These are phyloP conservation scores for Pseudochirops cupreus DNA, from an alignment of 2,797 vertebrate genomes.

Conservation along the genomic window DNA sequence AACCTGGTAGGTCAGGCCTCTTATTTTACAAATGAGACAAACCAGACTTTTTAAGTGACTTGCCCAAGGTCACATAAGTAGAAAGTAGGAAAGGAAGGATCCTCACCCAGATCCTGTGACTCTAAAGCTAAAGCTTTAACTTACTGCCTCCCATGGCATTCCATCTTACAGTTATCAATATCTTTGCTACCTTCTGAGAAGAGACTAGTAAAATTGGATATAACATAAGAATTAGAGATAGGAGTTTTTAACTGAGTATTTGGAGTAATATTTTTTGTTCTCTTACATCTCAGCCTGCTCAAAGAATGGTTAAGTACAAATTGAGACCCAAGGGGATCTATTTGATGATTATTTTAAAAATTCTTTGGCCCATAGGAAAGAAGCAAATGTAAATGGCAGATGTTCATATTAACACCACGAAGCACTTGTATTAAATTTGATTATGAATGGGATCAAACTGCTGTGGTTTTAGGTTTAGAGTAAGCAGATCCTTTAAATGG, in stretches of 20 bases:
- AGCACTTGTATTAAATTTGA: background rate
- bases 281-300: conserved; percentile 38
- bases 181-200: conserved; percentile 24
- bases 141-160: background rate
- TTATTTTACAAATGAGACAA: background rate
- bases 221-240: conserved; percentile 52
- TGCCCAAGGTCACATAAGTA: background rate
- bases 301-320: conserved; percentile 44
- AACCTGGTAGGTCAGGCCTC: background rate
- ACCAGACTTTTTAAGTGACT: background rate
- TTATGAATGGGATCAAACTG: conserved; percentile 19
- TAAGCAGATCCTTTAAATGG: conserved; percentile 28
- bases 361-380: conserved; percentile 9
- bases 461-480: conserved; percentile 35
- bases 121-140: background rate
- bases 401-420: background rate
- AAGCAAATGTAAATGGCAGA: background rate
- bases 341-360: conserved; percentile 17
- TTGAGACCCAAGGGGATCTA: background rate
- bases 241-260: conserved; percentile 52
- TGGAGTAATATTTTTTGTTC: conserved; percentile 19
- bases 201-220: conserved; percentile 51
- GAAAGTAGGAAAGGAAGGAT: background rate
- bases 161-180: conserved; percentile 17
- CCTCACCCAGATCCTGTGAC: background rate